Evolutionary conservation across 2,888 invertebrate genomes (phyloP), one percentile per base, ranked within the genome.

Genomic region (Tachina grossa): DNA sequence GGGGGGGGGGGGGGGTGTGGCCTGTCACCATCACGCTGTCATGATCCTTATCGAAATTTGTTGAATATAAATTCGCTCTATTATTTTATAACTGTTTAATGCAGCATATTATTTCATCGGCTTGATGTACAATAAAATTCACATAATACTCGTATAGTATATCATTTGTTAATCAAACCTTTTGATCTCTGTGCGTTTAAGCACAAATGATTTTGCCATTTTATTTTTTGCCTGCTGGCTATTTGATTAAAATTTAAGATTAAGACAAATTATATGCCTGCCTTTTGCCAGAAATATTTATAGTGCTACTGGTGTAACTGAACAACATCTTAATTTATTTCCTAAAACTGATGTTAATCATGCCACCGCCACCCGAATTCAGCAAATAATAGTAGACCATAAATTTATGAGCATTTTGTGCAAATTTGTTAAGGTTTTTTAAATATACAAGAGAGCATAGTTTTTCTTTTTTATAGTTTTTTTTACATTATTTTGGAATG

Each of bases 261-360:
- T 66, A 71, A 72, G 66, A 72, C 45, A 63, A 72, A 77, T 65
- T 71, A 71, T 43, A 71, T 83, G 47, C 57, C 57, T 53, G 47
- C 55, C 74, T 59, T 57, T 51, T 11, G 51, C 45, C 39, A 19
- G 16, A n/a, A 31, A 72, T 47, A 63, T 55, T 69, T 76, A 69
- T 66, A 45, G 57, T 72, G 75, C 49, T 72, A 68, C 49, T 76
- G 69, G 11, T n/a, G 47, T 61, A 47, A 51, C 49, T 49, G 14
- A 53, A 83, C 72, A 83, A 78, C 72, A 83, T 78, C 83, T 83
- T 83, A 83, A 77, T 77, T 77, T 72, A 66, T 59, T 45, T 66
- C n/a, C 6, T 53, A 10, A 59, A 78, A 83, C 41, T 77, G 83
- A 83, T 83, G 41, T 59, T 83, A 66, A 83, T 83, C 83, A 78